A percentile compares a stretch with the other conserved stretches of the same genome.
phyloP scores from a whole-genome alignment of 1,140 invertebrate species.

The Drosophila pectinifera region DNA sequence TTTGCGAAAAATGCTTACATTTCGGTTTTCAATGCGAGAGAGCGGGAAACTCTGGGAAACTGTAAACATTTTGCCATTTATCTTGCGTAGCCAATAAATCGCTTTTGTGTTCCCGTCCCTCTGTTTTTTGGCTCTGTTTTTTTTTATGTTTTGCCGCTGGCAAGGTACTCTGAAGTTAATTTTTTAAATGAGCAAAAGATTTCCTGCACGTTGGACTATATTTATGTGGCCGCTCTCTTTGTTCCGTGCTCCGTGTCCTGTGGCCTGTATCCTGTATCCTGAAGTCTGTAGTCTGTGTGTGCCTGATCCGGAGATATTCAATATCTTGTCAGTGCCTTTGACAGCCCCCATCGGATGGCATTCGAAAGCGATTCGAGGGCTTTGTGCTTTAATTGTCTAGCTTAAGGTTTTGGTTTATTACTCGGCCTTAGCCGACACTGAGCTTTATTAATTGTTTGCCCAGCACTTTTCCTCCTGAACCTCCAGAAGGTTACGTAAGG shows the following conservation, averaged over 20 bases:
- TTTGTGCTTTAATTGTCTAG: constrained; percentile 77
- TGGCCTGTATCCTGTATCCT: constrained; percentile 38
- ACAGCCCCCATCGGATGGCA: constrained; percentile 50
- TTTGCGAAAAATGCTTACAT: constrained; percentile 76
- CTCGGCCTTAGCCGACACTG: constrained; percentile 58
- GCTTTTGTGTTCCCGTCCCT: constrained; percentile 49
- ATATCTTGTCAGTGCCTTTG: constrained; percentile 66
- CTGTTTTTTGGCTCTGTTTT: constrained; percentile 6
- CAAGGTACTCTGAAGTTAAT: constrained; percentile 73
- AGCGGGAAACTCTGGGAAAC: constrained; percentile 50
- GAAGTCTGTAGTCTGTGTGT: constrained; percentile 11
- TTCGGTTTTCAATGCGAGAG: constrained; percentile 64
- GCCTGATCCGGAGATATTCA: constrained; percentile 29
- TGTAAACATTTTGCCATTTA: constrained; percentile 82
- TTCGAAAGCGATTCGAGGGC: constrained; percentile 33
- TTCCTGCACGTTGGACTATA: constrained; percentile 46
- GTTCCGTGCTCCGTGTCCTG: constrained; percentile 4
- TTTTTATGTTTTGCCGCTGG: constrained; percentile 23
- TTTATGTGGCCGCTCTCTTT: constrained; percentile 20
- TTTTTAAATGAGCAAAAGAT: constrained; percentile 75
- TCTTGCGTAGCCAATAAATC: constrained; percentile 80
- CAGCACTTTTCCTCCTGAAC: constrained; percentile 12
- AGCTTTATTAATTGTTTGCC: constrained; percentile 78
- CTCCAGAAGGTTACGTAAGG: constrained; percentile 24
- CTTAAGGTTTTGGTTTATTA: constrained; percentile 76